phyloP scores from a whole-genome alignment of 2,888 invertebrate genomes.

The Volucella inflata region DNA sequence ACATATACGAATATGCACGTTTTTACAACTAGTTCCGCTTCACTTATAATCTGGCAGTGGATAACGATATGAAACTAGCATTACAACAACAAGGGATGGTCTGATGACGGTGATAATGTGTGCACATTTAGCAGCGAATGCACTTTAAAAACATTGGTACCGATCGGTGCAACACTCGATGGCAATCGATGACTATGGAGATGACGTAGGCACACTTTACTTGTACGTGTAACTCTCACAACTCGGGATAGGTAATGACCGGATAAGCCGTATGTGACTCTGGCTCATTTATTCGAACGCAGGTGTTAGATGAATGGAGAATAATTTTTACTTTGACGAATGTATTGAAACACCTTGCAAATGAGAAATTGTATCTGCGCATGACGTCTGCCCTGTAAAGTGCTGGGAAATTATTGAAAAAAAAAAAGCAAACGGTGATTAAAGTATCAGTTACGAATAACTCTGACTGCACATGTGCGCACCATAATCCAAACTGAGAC shows the following conservation, averaged over 20 bases:
- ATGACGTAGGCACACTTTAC: constrained; percentile 49
- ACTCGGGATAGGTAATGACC: constrained; percentile 14
- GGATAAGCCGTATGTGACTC: constrained; percentile 50
- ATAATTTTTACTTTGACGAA: constrained; percentile 56
- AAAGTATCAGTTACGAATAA: constrained; percentile 34
- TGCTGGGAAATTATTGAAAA: constrained; percentile 55
- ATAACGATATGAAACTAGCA: neutral
- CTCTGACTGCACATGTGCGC: constrained; percentile 33
- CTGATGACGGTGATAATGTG: constrained; percentile 19
- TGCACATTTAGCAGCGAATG: constrained; percentile 1
- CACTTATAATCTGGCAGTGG: constrained; percentile 42
- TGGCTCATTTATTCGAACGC: constrained; percentile 56
- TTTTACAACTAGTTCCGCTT: constrained; percentile 70
- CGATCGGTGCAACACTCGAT: constrained; percentile 52
- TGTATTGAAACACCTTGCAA: constrained; percentile 46
- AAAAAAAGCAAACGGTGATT: constrained; percentile 36
- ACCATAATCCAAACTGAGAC: constrained; percentile 38
- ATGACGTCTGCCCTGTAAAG: constrained; percentile 49
- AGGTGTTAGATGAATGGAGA: constrained; percentile 66
- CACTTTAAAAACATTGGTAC: constrained; percentile 30
- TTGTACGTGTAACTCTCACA: neutral
- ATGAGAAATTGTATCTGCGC: constrained; percentile 53
- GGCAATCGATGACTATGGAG: constrained; percentile 54
- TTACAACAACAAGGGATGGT: constrained; percentile 43
- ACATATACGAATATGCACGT: constrained; percentile 33